Percentiles rank a stretch among this genome's conserved stretches.
phyloP scores from a whole-genome alignment of 2,888 invertebrate genomes.

The Zygothrica quintamaculata region DNA sequence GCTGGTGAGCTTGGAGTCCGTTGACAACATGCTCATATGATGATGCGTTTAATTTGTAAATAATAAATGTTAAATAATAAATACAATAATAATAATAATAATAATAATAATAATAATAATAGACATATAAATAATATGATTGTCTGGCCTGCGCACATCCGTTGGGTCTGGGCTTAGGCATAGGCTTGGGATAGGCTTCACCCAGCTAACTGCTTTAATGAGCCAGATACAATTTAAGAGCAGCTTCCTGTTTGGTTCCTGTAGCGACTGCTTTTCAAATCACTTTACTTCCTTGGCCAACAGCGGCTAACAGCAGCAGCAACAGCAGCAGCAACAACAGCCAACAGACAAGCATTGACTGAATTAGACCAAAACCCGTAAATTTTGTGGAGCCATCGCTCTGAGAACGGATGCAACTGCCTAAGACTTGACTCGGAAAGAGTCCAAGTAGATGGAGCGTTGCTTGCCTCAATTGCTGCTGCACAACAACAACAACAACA shows the following conservation, averaged over 20 bases:
- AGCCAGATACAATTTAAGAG: slow-evolving; percentile 75
- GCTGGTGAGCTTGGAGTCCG: slow-evolving; percentile 71
- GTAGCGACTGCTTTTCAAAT: slow-evolving; percentile 76
- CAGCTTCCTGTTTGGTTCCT: slow-evolving; percentile 77
- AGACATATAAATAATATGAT: slow-evolving; percentile 58
- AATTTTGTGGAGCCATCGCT: slow-evolving; percentile 65
- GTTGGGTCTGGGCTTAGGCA: slow-evolving; percentile 27
- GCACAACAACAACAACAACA: too few relatives aligned
- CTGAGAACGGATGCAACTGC: slow-evolving; percentile 74
- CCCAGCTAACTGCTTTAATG: slow-evolving; percentile 70
- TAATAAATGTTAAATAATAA: neutral
- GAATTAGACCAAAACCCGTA: slow-evolving; percentile 81
- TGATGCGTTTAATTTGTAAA: slow-evolving; percentile 58
- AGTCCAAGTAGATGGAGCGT: slow-evolving; percentile 7
- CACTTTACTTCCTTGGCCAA: slow-evolving; percentile 80
- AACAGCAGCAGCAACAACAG: slow-evolving; percentile 15
- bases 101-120: slow-evolving; percentile 32
- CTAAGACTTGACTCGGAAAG: slow-evolving; percentile 19
- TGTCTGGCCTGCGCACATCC: slow-evolving; percentile 69
- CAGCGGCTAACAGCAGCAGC: slow-evolving; percentile 33
- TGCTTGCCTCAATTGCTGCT: slow-evolving; percentile 29
- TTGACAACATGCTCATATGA: slow-evolving; percentile 15
- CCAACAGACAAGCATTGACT: slow-evolving; percentile 33
- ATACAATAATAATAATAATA: neutral
- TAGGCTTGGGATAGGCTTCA: slow-evolving; percentile 4